Base-by-base conservation (phyloP, 2,888 invertebrate genomes). In the Exocentrus adspersus region DNA sequence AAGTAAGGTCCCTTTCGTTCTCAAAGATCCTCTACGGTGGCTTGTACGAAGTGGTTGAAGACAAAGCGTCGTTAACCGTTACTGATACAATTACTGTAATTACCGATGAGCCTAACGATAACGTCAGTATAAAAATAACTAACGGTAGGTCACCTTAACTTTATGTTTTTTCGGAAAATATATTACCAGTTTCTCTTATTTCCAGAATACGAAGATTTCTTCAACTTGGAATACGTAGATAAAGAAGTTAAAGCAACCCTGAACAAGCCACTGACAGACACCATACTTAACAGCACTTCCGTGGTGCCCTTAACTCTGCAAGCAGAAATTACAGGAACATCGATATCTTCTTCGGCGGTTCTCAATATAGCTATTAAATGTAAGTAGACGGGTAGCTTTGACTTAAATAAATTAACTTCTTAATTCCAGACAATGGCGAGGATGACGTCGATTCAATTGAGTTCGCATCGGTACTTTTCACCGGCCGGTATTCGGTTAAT, bases 261-360 rank as follows among this genome's bases (percentile, higher is more conserved):
- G 4, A 43, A 10, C 2, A 9, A 37, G 9, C 10, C 43, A 2
- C 10, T 72, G 46, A 68, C 72, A 16, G 53, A 69, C 7, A 56
- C 60, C 14, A 24, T 64, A 9, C 6, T 67, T 1, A 51, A 53
- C 3, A 60, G 67, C 2, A 37, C 16, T 10, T 32, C 62, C 6
- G 41, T 68, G 12, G 51, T 71, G 16, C 56, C 72, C 20, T 63
- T 73, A 42, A 64, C 65, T 56, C 16, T 72, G 16, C 51, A 30
- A 5, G 68, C 60, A 5, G 62, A 32, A 20, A 54, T 67, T 17
- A 54, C 43, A 21, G 59, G n/a, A 10, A 64, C 67, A 4, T 14
- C 45, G 17, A 59, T 48, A 48, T 51, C 48, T 12, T 43, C 65
- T 10, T 48, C 50, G 7, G 65, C 70, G 14, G 67, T 72, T 58